Evolutionary conservation across 1,140 invertebrate species (phyloP), one percentile per base, ranked within the genome.

Genomic region (Aethina tumida): DNA sequence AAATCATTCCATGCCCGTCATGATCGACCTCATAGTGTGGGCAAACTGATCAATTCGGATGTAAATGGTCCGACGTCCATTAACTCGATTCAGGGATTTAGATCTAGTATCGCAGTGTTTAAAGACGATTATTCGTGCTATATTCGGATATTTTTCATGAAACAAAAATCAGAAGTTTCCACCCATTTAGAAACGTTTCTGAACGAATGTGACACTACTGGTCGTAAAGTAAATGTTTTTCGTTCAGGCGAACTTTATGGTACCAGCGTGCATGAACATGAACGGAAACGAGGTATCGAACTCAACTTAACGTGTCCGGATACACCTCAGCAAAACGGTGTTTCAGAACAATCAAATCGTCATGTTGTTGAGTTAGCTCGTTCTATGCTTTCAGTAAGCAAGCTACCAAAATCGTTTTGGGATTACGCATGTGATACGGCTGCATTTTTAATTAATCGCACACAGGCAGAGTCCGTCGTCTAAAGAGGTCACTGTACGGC

Each of bases 401-500:
- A 18, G 16, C 19, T 36, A 8, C 32, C 29, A 45, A 30, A 39
- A 41, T 13, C 38, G 53, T 17, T 32, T 22, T 35, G 34, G 33
- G 25, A 15, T 20, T 14, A 36, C 22, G 40, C 27, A 20, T 4
- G 21, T 9, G 27, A 37, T 39, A 53, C 53, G 8, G 53, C 58
- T 9, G 54, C 43, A 9, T 58, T 56, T 39, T 34, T 59, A 10
- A 22, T 59, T 9, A 64, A 64, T 42, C 33, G 54, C 32, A n/a
- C 53, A 27, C 45, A 19, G 33, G 45, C n/a, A 30, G 51, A 41
- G 57, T 67, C 8, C 64, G 59, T 47, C 24, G 28, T 13, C 31
- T 66, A 14, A 51, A 59, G 5, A 65, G 59, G 48, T 49, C 51
- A 14, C 16, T 67, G 5, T 65, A 67, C 55, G 62, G 18, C 49